Base-by-base conservation (phyloP, 2,888 invertebrate genomes). In the Caradrina kadenii region DNA sequence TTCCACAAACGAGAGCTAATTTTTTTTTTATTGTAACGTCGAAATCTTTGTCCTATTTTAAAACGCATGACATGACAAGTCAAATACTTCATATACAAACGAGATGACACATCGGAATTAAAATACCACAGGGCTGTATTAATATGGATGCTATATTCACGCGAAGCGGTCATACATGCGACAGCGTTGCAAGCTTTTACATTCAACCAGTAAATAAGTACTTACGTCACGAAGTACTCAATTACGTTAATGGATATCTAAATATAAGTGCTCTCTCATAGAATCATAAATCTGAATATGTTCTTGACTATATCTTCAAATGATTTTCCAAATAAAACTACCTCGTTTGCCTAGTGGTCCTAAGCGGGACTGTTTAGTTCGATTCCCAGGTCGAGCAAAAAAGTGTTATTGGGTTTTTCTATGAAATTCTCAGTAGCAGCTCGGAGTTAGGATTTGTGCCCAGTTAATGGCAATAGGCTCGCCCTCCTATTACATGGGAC, bases 221-320 rank as follows among this genome's bases (percentile, higher is more conserved):
- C 55, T 2, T 49, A 76, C 81, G 81, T 80, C 81, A 80, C 54
- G 31, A 76, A 76, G 77, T 63, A 76, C 76, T 80, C 76, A 60
- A 55, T 76, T 76, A 69, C 81, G 22, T 49, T 76, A 80, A 80
- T 76, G 76, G 76, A 60, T 63, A 76, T 76, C 76, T 76, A 76
- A 68, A 76, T 80, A 76, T 76, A 76, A 76, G 81, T 76, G 69
- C 81, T 75, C 70, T 62, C 50, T 68, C 62, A 39, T 80, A 68
- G 61, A 75, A 61, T 58, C 69, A 62, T 75, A 80, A 80, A 69
- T 76, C 59, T 60, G 62, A 80, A 76, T 69, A 55, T 59, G n/a
- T 68, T 76, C 80, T 80, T 68, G 69, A 68, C n/a, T 75, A 60
- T 45, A 58, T 80, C 56, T 80, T 76, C 39, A 68, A 76, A 76